These are phyloP conservation scores for Lordiphosa fenestrarum DNA, from an alignment of 2,888 invertebrate genomes.

Conservation along the genomic window DNA sequence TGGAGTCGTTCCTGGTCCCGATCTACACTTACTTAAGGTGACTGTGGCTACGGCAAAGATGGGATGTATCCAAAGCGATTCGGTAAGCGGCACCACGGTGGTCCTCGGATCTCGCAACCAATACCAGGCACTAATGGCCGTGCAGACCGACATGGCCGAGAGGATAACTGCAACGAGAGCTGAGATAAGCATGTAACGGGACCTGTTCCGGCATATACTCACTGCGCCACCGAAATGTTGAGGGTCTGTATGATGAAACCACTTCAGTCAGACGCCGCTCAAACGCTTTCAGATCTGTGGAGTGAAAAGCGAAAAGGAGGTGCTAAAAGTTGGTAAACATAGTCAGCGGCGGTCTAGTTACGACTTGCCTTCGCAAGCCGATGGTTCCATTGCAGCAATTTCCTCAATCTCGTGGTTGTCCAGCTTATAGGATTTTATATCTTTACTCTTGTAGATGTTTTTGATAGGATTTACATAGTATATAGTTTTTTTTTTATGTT, in stretches of 20 bases:
- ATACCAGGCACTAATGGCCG: conserved; percentile 96
- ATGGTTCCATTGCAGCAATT: conserved; percentile 86
- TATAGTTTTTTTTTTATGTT: conserved; percentile 51
- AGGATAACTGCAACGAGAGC: conserved; percentile 86
- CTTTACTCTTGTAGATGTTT: conserved; percentile 25
- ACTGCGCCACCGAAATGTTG: conserved; percentile 98
- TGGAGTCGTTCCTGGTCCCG: background rate
- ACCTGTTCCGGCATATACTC: conserved; percentile 77
- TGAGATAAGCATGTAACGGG: background rate
- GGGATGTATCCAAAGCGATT: conserved; percentile 96
- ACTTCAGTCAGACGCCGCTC: conserved; percentile 98
- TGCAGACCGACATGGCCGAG: conserved; percentile 92
- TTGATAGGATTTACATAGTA: conserved; percentile 59
- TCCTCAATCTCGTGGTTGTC: conserved; percentile 73
- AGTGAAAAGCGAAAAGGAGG: background rate
- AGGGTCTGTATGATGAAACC: conserved; percentile 96
- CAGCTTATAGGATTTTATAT: conserved; percentile 53
- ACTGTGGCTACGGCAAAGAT: conserved; percentile 95
- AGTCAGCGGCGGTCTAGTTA: background rate
- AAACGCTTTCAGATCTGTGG: conserved; percentile 96
- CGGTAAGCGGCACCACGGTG: conserved; percentile 92
- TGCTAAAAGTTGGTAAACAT: background rate
- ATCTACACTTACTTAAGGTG: conserved; percentile 85
- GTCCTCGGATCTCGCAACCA: conserved; percentile 97
- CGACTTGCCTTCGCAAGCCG: conserved; percentile 92